A percentile compares a stretch with the other conserved stretches of the same genome.
phyloP scores from a whole-genome alignment of 2,113 vertebrate genomes.

The Crotalus horridus region DNA sequence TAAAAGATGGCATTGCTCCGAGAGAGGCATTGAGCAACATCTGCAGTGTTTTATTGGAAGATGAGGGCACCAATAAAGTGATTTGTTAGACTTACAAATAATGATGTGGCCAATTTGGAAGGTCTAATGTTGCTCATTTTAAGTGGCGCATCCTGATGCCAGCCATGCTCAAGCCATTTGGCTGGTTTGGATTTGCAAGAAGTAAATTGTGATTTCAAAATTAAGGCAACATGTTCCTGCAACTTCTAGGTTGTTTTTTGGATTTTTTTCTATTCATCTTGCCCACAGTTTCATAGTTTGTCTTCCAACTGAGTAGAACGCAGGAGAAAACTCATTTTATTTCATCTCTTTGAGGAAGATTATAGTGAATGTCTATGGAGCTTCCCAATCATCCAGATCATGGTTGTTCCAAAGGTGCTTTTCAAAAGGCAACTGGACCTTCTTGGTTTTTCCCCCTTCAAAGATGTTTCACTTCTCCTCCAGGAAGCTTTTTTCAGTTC shows the following conservation, averaged over 20 bases:
- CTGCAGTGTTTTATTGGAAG: constrained; percentile 16
- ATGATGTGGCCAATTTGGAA: background rate
- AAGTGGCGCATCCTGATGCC: background rate
- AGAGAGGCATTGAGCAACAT: background rate
- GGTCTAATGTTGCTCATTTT: background rate
- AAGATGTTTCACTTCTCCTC: too few relatives aligned
- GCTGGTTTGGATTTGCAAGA: background rate
- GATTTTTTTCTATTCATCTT: background rate
- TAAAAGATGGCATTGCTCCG: constrained; percentile 26
- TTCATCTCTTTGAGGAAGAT: background rate
- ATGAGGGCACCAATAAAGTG: background rate
- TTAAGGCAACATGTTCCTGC: background rate
- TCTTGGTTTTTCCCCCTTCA: too few relatives aligned
- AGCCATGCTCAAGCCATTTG: background rate
- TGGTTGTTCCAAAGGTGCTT: too few relatives aligned
- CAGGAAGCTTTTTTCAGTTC: too few relatives aligned
- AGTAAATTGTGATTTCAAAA: background rate
- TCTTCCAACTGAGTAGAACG: background rate
- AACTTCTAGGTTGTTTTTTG: background rate
- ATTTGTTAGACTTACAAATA: background rate
- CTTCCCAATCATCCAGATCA: too few relatives aligned
- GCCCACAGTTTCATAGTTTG: background rate
- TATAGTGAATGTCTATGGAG: too few relatives aligned
- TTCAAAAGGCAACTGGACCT: too few relatives aligned
- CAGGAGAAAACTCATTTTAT: background rate